Evolutionary conservation across 2,888 invertebrate species (phyloP).

Genomic region (Napeogenes inachia): DNA sequence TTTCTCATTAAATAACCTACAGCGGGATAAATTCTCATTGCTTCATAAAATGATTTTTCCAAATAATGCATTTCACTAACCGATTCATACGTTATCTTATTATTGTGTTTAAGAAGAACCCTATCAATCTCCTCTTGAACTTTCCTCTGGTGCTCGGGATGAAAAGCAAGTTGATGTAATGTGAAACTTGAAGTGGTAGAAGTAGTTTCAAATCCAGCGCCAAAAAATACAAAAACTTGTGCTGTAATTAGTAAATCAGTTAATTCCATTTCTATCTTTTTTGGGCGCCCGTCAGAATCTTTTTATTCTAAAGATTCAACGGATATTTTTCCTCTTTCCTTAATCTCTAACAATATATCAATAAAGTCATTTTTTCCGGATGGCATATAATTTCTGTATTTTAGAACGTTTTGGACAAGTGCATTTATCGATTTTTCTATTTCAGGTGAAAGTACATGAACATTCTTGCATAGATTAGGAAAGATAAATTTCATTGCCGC

Average conservation of each 20-base stretch:
- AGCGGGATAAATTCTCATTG: conserved; percentile 65
- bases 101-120: conserved; percentile 52
- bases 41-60: conserved; percentile 62
- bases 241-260: conserved; percentile 56
- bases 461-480: conserved; percentile 54
- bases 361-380: conserved; percentile 65
- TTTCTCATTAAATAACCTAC: conserved; percentile 56
- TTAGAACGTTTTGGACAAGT: conserved; percentile 49
- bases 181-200: conserved; percentile 69
- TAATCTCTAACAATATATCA: conserved; percentile 59
- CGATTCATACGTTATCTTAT: conserved; percentile 60
- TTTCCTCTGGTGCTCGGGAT: conserved; percentile 64
- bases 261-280: conserved; percentile 52
- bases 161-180: conserved; percentile 66
- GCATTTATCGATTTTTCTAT: conserved; percentile 49
- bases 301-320: conserved; percentile 59
- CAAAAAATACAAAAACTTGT: conserved; percentile 68
- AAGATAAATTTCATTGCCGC: conserved; percentile 53
- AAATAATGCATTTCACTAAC: conserved; percentile 63
- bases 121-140: conserved; percentile 62
- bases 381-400: conserved; percentile 52
- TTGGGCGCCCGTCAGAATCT: conserved; percentile 51
- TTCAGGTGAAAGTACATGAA: conserved; percentile 51
- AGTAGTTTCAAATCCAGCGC: conserved; percentile 74
- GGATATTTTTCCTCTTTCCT: conserved; percentile 55